Evolutionary conservation across 2,797 vertebrate genomes (phyloP).

Genomic region (Myotis pilosus): DNA sequence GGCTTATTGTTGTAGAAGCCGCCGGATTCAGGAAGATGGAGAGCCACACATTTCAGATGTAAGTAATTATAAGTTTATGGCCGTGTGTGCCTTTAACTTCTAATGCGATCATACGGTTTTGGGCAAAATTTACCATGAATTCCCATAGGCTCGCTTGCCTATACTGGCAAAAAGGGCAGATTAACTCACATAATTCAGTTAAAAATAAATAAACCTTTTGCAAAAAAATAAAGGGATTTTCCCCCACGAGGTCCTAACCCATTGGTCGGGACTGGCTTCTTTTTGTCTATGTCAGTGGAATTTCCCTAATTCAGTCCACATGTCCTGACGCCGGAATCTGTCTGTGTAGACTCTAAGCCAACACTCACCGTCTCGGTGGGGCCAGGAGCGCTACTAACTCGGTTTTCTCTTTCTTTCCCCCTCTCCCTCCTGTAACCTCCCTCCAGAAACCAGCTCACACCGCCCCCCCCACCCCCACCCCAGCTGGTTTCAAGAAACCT

Average conservation of each 20-base stretch:
- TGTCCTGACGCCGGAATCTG: not conserved
- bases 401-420: conserved; percentile 27
- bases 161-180: not conserved
- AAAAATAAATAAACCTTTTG: not conserved
- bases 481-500: not conserved
- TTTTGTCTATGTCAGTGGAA: conserved; percentile 51
- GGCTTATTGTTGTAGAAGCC: not conserved
- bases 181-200: not conserved
- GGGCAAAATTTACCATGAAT: not conserved
- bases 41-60: conserved; percentile 22
- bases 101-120: not conserved
- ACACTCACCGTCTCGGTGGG: not conserved
- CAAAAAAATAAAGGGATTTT: conserved; percentile 7
- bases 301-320: conserved; percentile 38
- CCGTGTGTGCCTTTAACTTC: conserved; percentile 9
- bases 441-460: conserved; percentile 17
- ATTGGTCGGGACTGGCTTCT: conserved; percentile 30
- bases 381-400: not conserved
- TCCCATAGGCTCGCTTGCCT: not conserved
- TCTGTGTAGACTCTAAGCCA: not conserved
- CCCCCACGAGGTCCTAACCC: not conserved
- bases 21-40: not conserved
- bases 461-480: conserved; percentile 46
- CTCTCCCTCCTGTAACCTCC: not conserved
- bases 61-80: not conserved